Conservation (phyloP, 2,888 invertebrate genomes). For the Pheosia gnoma region DNA sequence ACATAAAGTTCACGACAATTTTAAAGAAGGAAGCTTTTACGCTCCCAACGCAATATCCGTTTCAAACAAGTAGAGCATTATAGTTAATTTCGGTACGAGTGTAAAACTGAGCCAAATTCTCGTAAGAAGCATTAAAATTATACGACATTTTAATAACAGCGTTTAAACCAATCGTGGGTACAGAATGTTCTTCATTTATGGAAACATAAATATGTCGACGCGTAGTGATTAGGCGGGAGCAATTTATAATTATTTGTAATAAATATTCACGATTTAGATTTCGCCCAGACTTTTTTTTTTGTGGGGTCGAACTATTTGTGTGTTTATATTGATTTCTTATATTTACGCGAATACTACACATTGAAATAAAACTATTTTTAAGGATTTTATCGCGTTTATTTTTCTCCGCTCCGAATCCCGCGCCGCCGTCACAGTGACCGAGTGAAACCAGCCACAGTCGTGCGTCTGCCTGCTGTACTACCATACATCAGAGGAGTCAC, state of each 20-base stretch:
- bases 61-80: conserved; percentile 12
- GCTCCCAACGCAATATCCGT: not conserved
- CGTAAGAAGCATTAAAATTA: conserved; percentile 12
- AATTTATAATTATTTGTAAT: not conserved
- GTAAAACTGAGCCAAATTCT: conserved; percentile 17
- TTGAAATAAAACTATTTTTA: no score
- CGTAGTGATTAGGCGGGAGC: conserved; percentile 36
- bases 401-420: no score
- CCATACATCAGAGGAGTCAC: no score
- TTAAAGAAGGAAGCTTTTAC: not conserved
- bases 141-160: conserved; percentile 27
- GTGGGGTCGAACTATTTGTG: no score
- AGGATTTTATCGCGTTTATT: no score
- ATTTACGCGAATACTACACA: no score
- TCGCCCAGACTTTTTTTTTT: no score
- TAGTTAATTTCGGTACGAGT: conserved; percentile 23
- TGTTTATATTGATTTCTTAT: no score
- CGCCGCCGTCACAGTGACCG: no score
- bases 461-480: no score
- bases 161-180: conserved; percentile 8
- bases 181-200: not conserved
- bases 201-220: conserved; percentile 7
- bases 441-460: no score
- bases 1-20: not conserved
- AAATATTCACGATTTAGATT: no score